Conservation (phyloP, 1,140 invertebrate species). For the Atopsyche davidsoni region DNA sequence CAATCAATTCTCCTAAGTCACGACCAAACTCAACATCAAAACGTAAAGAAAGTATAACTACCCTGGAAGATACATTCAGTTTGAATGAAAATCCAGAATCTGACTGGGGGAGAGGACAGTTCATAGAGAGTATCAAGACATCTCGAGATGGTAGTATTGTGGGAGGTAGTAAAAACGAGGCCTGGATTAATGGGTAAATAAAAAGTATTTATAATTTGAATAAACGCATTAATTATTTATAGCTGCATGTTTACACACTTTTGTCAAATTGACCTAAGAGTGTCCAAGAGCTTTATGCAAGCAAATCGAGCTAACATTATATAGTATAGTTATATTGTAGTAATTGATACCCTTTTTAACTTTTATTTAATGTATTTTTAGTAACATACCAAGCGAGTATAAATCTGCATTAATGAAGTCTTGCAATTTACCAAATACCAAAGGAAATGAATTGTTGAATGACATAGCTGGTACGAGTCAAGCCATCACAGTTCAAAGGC, state of each 20-base stretch:
- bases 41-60: slow-evolving; percentile 39
- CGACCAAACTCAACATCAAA: slow-evolving; percentile 17
- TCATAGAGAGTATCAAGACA: slow-evolving; percentile 17
- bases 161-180: slow-evolving; percentile 38
- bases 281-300: no score
- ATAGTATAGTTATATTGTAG: no score
- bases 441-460: slow-evolving; percentile 39
- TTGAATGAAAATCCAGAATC: slow-evolving; percentile 41
- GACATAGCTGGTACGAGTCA: slow-evolving; percentile 41
- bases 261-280: no score
- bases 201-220: no score
- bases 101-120: slow-evolving; percentile 25
- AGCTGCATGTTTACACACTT: no score
- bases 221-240: no score
- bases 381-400: slow-evolving; percentile 38
- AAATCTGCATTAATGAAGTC: slow-evolving; percentile 42
- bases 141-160: slow-evolving; percentile 6
- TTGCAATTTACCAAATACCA: slow-evolving; percentile 36
- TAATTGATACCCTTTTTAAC: no score
- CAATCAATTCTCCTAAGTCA: slow-evolving; percentile 32
- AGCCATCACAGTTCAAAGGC: slow-evolving; percentile 37
- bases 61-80: slow-evolving; percentile 42
- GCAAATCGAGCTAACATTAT: no score
- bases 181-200: slow-evolving; percentile 47
- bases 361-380: slow-evolving; percentile 19